Conservation (phyloP, 2,888 invertebrate species). For the Pseudeuparius sepicola region DNA sequence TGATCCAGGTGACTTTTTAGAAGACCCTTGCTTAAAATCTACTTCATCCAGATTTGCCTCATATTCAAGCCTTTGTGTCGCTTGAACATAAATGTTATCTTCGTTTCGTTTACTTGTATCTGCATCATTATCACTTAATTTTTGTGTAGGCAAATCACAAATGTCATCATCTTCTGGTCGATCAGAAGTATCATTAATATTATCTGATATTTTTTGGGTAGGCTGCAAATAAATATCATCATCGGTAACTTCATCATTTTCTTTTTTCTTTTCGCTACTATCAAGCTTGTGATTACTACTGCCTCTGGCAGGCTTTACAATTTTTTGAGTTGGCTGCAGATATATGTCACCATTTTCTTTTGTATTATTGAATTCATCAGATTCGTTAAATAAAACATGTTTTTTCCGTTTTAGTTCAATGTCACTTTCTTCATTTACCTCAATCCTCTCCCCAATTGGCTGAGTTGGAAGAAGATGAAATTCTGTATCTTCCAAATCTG, state of each 20-base stretch:
- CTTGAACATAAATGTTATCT: conserved; percentile 7
- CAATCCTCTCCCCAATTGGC: no score
- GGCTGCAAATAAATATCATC: conserved; percentile 13
- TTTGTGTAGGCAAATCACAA: conserved; percentile 13
- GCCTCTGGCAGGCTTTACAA: no score
- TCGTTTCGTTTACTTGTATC: not conserved
- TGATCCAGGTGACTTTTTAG: no score
- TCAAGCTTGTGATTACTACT: not conserved
- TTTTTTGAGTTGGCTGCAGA: conserved; percentile 23
- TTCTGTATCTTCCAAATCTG: no score
- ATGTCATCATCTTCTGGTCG: conserved; percentile 9
- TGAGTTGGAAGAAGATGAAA: no score
- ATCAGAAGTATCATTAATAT: not conserved
- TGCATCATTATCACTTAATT: conserved; percentile 6
- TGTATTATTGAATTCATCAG: no score
- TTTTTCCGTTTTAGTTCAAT: no score
- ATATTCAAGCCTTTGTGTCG: no score
- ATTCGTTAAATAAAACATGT: no score
- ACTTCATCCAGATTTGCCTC: no score
- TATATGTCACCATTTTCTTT: conserved; percentile 23
- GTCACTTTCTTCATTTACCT: no score
- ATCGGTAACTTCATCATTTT: conserved; percentile 6
- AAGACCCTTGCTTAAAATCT: no score
- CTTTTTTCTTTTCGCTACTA: conserved; percentile 1
- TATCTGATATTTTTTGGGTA: conserved; percentile 12